A percentile compares a stretch with the other conserved stretches of the same genome.
Conservation (phyloP, 2,113 vertebrate genomes). For the Gymnocephalus cernua region DNA sequence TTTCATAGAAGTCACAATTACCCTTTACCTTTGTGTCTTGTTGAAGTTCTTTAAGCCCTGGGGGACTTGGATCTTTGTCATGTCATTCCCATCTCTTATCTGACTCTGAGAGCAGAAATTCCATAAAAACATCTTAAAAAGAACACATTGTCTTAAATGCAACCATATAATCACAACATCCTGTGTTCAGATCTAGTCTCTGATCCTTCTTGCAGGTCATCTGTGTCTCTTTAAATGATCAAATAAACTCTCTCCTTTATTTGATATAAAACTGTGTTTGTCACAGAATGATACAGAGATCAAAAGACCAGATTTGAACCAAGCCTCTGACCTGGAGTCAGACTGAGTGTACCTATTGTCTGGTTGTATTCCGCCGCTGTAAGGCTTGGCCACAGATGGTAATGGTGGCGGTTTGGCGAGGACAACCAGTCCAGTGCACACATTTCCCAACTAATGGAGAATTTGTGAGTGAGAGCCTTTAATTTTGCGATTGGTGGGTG, state of each 20-base stretch:
- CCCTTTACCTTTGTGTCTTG: background rate
- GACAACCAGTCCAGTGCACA: constrained; percentile 55
- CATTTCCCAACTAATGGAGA: constrained; percentile 74
- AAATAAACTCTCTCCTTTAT: constrained; percentile 52
- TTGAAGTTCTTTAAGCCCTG: constrained; percentile 2
- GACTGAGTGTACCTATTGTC: constrained; percentile 52
- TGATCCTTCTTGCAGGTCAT: constrained; percentile 62
- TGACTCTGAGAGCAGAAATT: constrained; percentile 26
- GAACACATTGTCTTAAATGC: constrained; percentile 30
- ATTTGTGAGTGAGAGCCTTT: constrained; percentile 74
- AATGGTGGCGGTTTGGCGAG: constrained; percentile 41
- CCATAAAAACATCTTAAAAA: constrained; percentile 37
- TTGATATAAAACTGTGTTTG: constrained; percentile 56
- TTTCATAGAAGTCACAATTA: constrained; percentile 11
- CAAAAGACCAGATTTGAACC: constrained; percentile 57
- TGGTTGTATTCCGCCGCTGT: constrained; percentile 25
- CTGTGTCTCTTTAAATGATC: constrained; percentile 60
- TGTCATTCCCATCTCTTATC: constrained; percentile 50
- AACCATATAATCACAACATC: constrained; percentile 60
- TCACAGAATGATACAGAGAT: constrained; percentile 44
- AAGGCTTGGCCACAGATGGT: constrained; percentile 49
- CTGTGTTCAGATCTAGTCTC: constrained; percentile 42
- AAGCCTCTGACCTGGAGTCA: constrained; percentile 54
- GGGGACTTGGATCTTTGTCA: constrained; percentile 26
- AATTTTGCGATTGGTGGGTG: constrained; percentile 77